Evolutionary conservation across 2,113 vertebrate genomes (phyloP).

Genomic region (Bettongia penicillata): DNA sequence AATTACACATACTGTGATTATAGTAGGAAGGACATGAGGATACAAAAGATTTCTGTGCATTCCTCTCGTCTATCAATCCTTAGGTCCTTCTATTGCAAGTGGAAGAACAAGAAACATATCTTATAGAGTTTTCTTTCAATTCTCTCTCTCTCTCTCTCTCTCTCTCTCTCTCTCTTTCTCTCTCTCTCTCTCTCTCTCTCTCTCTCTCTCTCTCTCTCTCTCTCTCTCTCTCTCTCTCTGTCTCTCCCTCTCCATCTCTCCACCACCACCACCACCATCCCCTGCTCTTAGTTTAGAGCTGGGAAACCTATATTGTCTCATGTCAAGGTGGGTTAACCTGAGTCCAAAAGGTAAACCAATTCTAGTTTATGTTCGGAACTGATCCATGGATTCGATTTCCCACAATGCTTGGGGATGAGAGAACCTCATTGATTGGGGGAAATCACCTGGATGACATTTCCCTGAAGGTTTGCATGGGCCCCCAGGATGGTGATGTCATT

Average conservation of each 20-base stretch:
- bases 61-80: neutral
- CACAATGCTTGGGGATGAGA: neutral
- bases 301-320: neutral
- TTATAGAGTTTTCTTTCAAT: neutral
- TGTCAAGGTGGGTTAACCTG: neutral
- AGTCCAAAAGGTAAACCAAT: neutral
- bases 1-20: neutral
- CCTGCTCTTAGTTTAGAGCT: neutral
- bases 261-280: neutral
- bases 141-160: neutral
- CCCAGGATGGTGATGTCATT: neutral
- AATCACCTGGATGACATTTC: neutral
- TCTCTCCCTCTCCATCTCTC: neutral
- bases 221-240: neutral
- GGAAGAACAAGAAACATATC: neutral
- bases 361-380: neutral
- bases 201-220: neutral
- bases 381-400: neutral
- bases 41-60: neutral
- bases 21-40: neutral
- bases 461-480: neutral
- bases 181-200: no score
- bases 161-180: neutral
- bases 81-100: neutral
- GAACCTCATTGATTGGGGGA: neutral